Evolutionary conservation across 2,113 vertebrate genomes (phyloP).

Genomic region (Labrus mixtus): DNA sequence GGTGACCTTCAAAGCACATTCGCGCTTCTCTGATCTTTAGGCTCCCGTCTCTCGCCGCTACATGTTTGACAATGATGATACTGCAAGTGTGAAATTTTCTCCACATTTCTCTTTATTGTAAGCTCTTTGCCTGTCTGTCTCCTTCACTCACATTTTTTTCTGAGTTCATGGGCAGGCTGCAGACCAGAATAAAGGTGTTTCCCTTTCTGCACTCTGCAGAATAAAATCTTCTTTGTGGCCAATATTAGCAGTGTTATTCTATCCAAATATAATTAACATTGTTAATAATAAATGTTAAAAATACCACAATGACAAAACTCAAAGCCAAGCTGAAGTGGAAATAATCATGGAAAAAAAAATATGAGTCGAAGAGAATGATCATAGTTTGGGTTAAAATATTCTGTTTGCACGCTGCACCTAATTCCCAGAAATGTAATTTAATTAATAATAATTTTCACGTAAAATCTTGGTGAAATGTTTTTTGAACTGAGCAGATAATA

Average conservation of each 20-base stretch:
- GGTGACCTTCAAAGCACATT: constrained; percentile 74
- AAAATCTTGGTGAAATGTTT: too few relatives aligned
- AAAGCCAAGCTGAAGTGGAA: too few relatives aligned
- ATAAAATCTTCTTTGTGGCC: constrained; percentile 22
- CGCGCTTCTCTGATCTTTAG: constrained; percentile 58
- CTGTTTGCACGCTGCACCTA: too few relatives aligned
- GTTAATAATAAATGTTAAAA: constrained; percentile 15
- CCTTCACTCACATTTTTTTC: constrained; percentile 23
- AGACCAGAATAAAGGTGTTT: constrained; percentile 44
- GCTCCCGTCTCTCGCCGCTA: constrained; percentile 36
- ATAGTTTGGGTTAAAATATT: too few relatives aligned
- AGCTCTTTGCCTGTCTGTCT: constrained; percentile 30
- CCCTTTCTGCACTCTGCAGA: constrained; percentile 26
- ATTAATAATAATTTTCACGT: too few relatives aligned
- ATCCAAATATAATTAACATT: constrained; percentile 16
- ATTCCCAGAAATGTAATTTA: too few relatives aligned
- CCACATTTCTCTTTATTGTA: constrained; percentile 44
- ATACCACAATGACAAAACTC: not conserved
- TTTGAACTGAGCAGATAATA: too few relatives aligned
- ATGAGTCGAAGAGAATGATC: too few relatives aligned
- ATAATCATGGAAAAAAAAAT: too few relatives aligned
- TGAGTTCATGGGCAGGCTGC: constrained; percentile 43
- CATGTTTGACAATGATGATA: constrained; percentile 55
- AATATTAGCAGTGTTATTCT: not conserved
- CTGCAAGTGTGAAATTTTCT: constrained; percentile 35